Evolutionary conservation across 2,888 invertebrate genomes (phyloP), one percentile per base, ranked within the genome.

Genomic region (Oligia latruncula): DNA sequence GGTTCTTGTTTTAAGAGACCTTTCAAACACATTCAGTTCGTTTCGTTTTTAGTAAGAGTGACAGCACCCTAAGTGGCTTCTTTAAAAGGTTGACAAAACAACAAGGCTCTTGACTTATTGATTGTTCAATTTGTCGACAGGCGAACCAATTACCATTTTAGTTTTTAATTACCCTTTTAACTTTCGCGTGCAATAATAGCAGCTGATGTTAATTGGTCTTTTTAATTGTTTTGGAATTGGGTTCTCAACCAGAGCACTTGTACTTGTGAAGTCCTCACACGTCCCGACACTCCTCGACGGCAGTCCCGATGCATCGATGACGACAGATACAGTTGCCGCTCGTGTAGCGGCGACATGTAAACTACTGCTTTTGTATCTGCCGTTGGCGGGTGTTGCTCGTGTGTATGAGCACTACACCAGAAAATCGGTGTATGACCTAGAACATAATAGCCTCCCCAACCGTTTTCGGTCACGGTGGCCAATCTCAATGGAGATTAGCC

Each of bases 121-220:
- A 78, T 62, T 62, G 71, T 58, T 72, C 35, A 78, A 82, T 86
- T 86, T 78, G 64, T 78, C 72, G 87, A 84, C 74, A 70, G 64
- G 8, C 52, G 3, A 35, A 68, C 62, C 87, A 74, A 83, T 84
- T 84, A 83, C 84, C 71, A 66, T 86, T 83, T 83, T 4, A 60
- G 17, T 70, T 82, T 81, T 82, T 85, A 81, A 81, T 70, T 74
- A 64, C 23, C 49, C 60, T 81, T 71, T 84, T 73, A 67, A 72
- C 49, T 86, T 70, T 80, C 20, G 66, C 75, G 70, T 84, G 87
- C 40, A 46, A 73, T 65, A 67, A 78, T 29, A 71, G 58, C 84
- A 84, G 84, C 73, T 84, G 84, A 66, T 72, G 13, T 68, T 62
- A 83, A 78, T 81, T 70, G 4, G 35, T 64, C 46, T 49, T 74